phyloP scores from a whole-genome alignment of 2,797 vertebrate species.

The Coluber constrictor region DNA sequence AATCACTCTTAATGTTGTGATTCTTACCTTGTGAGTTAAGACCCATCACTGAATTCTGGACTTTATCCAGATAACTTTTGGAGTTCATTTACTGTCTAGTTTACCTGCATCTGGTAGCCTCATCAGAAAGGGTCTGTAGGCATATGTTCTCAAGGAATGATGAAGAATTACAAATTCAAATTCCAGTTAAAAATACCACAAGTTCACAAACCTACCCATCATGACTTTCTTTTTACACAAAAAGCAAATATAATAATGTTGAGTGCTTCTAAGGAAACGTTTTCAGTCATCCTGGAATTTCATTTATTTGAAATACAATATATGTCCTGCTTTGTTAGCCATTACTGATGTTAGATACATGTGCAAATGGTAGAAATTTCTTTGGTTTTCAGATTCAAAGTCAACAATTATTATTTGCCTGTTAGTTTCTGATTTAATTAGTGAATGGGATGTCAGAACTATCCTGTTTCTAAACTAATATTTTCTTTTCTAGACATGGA shows the following conservation, averaged over 20 bases:
- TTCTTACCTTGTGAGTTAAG: not conserved
- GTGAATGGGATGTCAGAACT: too few relatives aligned
- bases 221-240: not conserved
- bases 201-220: not conserved
- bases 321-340: not conserved
- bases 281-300: not conserved
- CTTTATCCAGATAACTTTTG: not conserved
- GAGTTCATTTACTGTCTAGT: too few relatives aligned
- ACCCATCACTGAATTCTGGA: not conserved
- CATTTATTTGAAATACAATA: not conserved
- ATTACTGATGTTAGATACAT: not conserved
- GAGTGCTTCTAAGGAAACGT: not conserved
- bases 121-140: too few relatives aligned
- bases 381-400: too few relatives aligned
- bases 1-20: not conserved
- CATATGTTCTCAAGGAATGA: too few relatives aligned
- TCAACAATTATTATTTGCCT: too few relatives aligned
- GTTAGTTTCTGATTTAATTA: too few relatives aligned
- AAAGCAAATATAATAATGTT: not conserved
- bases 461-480: too few relatives aligned
- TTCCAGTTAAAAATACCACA: not conserved
- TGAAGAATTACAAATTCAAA: not conserved
- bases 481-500: not conserved
- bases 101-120: too few relatives aligned
- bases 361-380: too few relatives aligned